Conservation (phyloP, 2,113 vertebrate genomes). For the Scophthalmus maximus region DNA sequence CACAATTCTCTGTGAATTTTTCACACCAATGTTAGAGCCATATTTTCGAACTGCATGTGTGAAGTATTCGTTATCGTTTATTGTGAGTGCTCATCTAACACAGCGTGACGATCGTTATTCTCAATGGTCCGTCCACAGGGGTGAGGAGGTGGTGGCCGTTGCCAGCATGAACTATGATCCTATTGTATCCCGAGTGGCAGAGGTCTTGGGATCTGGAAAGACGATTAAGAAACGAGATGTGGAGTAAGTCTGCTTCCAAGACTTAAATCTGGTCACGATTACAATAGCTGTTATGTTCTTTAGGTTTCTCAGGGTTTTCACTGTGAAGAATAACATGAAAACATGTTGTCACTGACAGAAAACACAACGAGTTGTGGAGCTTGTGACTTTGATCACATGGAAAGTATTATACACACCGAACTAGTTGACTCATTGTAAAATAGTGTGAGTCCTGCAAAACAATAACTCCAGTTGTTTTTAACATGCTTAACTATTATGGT, state of each 20-base stretch:
- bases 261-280: constrained; percentile 44
- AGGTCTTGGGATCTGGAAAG: constrained; percentile 93
- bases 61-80: too few relatives aligned
- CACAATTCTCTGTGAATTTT: neutral
- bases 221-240: constrained; percentile 95
- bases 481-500: neutral
- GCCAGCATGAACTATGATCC: constrained; percentile 99
- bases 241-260: constrained; percentile 90
- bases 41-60: neutral
- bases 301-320: constrained; percentile 29
- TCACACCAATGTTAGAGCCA: neutral
- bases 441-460: neutral
- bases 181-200: constrained; percentile 95
- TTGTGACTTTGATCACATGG: constrained; percentile 56
- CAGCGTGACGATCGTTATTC: too few relatives aligned
- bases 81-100: too few relatives aligned
- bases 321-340: constrained; percentile 43
- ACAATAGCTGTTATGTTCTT: constrained; percentile 54
- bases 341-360: constrained; percentile 33
- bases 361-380: constrained; percentile 14
- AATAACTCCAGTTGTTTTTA: constrained; percentile 12
- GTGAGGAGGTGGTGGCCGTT: constrained; percentile 95
- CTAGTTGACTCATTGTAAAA: constrained; percentile 17
- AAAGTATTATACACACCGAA: constrained; percentile 30
- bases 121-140: constrained; percentile 83